These are phyloP conservation scores for Allophyes oxyacanthae DNA, from an alignment of 2,888 invertebrate genomes.

Conservation along the genomic window DNA sequence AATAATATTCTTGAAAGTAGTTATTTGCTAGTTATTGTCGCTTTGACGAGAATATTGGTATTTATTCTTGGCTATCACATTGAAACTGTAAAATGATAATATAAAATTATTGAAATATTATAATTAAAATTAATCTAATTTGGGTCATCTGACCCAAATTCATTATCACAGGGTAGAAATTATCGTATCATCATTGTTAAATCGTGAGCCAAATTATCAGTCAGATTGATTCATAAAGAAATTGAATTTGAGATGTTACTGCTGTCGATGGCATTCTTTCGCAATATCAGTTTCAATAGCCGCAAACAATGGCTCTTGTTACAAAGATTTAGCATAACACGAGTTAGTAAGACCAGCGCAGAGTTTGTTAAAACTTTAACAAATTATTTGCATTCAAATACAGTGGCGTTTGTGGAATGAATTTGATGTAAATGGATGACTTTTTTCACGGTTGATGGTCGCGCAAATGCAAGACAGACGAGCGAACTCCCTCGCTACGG, in stretches of 20 bases:
- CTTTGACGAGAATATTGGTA: conserved; percentile 1
- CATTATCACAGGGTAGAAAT: neutral
- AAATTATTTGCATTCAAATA: conserved; percentile 60
- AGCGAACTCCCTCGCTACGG: conserved; percentile 56
- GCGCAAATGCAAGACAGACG: conserved; percentile 66
- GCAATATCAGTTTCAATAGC: conserved; percentile 43
- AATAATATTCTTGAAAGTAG: conserved; percentile 38
- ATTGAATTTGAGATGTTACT: conserved; percentile 40
- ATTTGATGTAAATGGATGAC: conserved; percentile 65
- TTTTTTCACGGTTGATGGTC: conserved; percentile 70
- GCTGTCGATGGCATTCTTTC: conserved; percentile 47
- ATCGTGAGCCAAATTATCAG: conserved; percentile 1
- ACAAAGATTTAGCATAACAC: conserved; percentile 52
- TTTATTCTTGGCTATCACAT: conserved; percentile 5
- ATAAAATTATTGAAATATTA: no score
- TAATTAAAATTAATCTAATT: no score
- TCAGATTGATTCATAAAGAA: conserved; percentile 34
- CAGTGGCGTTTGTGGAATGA: conserved; percentile 56
- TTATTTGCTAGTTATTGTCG: conserved; percentile 18
- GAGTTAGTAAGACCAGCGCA: conserved; percentile 27
- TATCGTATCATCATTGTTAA: neutral
- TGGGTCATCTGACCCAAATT: no score
- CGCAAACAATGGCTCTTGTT: conserved; percentile 51
- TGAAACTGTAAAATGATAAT: neutral
- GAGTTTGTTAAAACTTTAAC: conserved; percentile 53